Evolutionary conservation across 2,113 vertebrate species (phyloP), one percentile per base, ranked within the genome.

Genomic region (Ammodytes dubius): DNA sequence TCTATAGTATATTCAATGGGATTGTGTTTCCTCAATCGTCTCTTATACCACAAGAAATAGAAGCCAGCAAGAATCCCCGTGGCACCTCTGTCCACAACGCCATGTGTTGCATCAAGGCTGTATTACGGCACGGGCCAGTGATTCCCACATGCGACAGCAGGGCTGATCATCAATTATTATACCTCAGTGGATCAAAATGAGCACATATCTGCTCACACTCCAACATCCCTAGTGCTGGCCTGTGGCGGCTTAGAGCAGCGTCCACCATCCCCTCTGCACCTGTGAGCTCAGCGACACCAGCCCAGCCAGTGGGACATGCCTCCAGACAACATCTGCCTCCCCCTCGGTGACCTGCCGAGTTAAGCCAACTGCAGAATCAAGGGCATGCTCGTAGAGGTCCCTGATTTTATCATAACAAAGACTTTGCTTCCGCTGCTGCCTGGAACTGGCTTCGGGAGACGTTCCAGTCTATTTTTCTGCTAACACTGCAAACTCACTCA

Each of bases 101-200:
- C 91, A 90, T 93, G 90, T 94, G 92, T 91, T 88, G 90, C 84
- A 90, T 92, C 86, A 86, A 86, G 92, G 88, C 67, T 77, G 79
- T 81, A 88, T 90, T 91, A 91, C 59, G 35, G 54, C 88, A 93
- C 17, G 87, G 92, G 85, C 90, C 92, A 94, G 89, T 92, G 87
- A 85, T 45, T 94, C 91, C 85, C 92, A 95, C 91, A 93, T 89
- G 91, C 77, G 90, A 95, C 95, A 95, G 93, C 92, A 92, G 90
- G 93, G 76, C 90, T 95, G 93, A 95, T 96, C 93, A 96, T 95
- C 94, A 95, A 95, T 96, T 95, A 96, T 96, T 94, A 95, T 95
- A 95, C 94, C 93, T 95, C 94, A 95, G 91, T 95, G 92, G 84
- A 88, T 95, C 91, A 93, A 93, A 95, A 93, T 94, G 91, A 94